Percentiles rank a stretch among this genome's conserved stretches.
Evolutionary conservation across 2,113 vertebrate genomes (phyloP).

Genomic region (Calidris pugnax): DNA sequence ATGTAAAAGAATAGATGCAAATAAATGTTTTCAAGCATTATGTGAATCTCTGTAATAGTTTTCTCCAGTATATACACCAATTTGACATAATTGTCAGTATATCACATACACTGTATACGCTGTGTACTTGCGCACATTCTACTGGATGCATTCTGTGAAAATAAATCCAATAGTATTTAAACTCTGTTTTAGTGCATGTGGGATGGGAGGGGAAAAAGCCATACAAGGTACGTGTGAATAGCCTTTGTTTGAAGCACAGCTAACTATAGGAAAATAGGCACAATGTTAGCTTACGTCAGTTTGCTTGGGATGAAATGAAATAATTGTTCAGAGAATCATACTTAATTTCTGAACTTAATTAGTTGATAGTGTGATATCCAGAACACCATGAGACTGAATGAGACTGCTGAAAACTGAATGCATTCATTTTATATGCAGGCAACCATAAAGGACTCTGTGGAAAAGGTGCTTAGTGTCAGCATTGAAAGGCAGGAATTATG

Average conservation of each 20-base stretch:
- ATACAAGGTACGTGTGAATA: background rate
- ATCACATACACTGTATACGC: background rate
- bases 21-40: background rate
- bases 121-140: rapidly evolving
- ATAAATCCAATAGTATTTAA: background rate
- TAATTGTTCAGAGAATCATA: background rate
- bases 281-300: background rate
- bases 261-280: background rate
- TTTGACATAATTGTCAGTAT: background rate
- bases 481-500: background rate
- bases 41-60: background rate
- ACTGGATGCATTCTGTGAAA: background rate
- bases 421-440: background rate
- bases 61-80: background rate
- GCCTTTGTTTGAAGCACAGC: background rate
- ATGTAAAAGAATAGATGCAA: background rate
- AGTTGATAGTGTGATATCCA: background rate
- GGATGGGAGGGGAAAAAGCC: background rate
- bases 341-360: background rate
- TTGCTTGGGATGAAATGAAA: background rate
- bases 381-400: background rate
- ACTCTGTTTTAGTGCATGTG: background rate
- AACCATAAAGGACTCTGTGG: background rate
- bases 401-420: background rate
- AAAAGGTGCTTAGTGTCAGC: background rate